These are phyloP conservation scores for Macrophya annulata DNA, from an alignment of 2,888 invertebrate genomes.

Conservation along the genomic window DNA sequence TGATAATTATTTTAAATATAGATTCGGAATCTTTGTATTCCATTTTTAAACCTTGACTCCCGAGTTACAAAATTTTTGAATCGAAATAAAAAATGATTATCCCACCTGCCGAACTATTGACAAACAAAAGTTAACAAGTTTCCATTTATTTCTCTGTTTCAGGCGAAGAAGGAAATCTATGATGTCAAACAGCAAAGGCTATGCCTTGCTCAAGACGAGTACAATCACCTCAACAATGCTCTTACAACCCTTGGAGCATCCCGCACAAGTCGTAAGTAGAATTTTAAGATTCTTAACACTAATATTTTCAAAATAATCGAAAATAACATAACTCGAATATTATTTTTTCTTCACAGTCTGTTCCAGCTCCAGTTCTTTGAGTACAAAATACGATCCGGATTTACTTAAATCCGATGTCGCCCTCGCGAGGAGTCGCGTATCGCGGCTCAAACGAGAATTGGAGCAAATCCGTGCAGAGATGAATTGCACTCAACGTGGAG, in stretches of 20 bases:
- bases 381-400: slow-evolving; percentile 97
- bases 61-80: slow-evolving; percentile 5
- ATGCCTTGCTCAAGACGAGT: slow-evolving; percentile 96
- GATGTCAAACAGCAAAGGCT: slow-evolving; percentile 97
- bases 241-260: slow-evolving; percentile 92
- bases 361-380: slow-evolving; percentile 92
- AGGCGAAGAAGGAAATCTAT: slow-evolving; percentile 98
- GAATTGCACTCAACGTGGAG: slow-evolving; percentile 94
- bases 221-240: slow-evolving; percentile 94
- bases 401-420: slow-evolving; percentile 95
- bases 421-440: slow-evolving; percentile 93
- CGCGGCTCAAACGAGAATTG: slow-evolving; percentile 93
- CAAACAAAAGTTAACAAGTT: background rate
- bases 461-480: slow-evolving; percentile 96
- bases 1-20: background rate
- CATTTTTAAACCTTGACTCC: background rate
- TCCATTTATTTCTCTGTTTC: slow-evolving; percentile 70
- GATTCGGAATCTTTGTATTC: background rate
- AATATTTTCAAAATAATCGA: background rate
- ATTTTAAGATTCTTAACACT: slow-evolving; percentile 53
- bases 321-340: background rate
- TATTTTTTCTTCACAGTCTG: slow-evolving; percentile 83
- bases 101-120: background rate
- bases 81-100: background rate
- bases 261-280: slow-evolving; percentile 93